Evolutionary conservation across 92 coral and sea anemone species (phyloP), one percentile per base, ranked within the genome.

Genomic region (Phenganax stokvisi): DNA sequence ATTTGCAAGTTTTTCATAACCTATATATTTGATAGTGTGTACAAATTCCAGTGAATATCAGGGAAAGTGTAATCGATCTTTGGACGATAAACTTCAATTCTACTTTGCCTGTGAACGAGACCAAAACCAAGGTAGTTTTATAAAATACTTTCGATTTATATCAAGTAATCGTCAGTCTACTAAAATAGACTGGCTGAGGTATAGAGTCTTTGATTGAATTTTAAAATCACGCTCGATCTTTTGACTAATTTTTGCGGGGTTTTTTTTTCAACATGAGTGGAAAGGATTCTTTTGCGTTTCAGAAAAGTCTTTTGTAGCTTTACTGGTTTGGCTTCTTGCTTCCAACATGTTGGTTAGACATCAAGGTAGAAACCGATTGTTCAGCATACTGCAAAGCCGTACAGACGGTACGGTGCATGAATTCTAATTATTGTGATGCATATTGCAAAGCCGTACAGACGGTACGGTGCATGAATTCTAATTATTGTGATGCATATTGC

Each of bases 281-380:
- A 0, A 31, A 7, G 10, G 30, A 69, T 69, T 9, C 9, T 69
- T 20, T 72, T 51, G 9, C 12, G 31, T 74, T 54, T 56, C 53
- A 76, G 64, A 29, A 76, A 1, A 28, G 15, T 57, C 30, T 13
- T 31, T 76, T 76, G 51, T 15, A 15, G 11, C 80, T 57, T 0
- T 54, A 54, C 28, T 76, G 68, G 68, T 76, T 17, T 76, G 80
- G 80, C 80, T 76, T 58, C 55, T 76, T 27, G 67, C 80, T 57
- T 76, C 51, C 16, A 56, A 56, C 68, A 56, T 31, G 47, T 17
- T 76, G 68, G 64, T 76, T 7, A 62, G 57, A 5, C 28, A 27
- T 28, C 51, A 54, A 76, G 80, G 80, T 76, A 76, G 30, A 54
- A 66, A 66, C 51, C 25, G 7, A 29, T 3, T 64, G 37, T 59